Conservation (phyloP, 2,113 vertebrate species). For the Silurus glanis region DNA sequence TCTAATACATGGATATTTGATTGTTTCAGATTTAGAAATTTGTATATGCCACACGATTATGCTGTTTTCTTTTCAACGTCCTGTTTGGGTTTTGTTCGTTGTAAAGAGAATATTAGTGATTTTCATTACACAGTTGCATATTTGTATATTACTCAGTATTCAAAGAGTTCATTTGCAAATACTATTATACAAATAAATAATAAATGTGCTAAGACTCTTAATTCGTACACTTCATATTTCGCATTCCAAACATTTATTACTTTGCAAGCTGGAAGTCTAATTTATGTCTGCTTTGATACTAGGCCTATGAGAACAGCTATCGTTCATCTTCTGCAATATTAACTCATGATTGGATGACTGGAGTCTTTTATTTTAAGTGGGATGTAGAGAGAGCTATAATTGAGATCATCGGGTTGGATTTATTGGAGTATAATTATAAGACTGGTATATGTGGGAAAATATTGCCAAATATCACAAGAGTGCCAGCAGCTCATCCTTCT, state of each 20-base stretch:
- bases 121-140: neutral
- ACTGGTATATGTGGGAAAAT: constrained; percentile 28
- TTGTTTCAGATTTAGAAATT: neutral
- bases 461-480: constrained; percentile 18
- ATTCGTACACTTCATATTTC: neutral
- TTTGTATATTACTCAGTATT: neutral
- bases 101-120: neutral
- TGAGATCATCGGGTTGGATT: neutral
- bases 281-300: neutral
- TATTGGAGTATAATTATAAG: constrained; percentile 10
- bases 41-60: neutral
- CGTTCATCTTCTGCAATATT: neutral
- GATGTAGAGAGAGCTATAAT: neutral
- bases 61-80: neutral
- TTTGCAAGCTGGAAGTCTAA: neutral
- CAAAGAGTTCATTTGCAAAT: neutral
- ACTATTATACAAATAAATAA: neutral
- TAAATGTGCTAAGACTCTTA: neutral
- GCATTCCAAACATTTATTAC: neutral
- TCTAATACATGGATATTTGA: neutral
- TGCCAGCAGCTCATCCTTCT: constrained; percentile 2
- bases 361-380: neutral
- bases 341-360: constrained; percentile 4
- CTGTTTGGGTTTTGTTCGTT: neutral
- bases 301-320: neutral